Evolutionary conservation across 2,797 vertebrate species (phyloP).

Genomic region (Pseudomugil tenellus): DNA sequence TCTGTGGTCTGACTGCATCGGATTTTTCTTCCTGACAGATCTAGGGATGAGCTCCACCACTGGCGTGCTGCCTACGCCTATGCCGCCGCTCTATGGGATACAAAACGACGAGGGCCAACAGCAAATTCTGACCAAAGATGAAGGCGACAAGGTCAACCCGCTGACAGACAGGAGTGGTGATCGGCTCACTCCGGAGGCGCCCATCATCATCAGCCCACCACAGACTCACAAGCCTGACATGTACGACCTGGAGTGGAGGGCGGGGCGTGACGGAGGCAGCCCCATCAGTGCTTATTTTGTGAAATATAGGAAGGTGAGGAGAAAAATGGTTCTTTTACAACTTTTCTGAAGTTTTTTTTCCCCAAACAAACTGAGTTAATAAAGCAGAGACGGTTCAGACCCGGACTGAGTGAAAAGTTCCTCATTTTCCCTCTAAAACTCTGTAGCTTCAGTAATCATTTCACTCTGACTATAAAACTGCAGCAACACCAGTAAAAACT

Average conservation of each 20-base stretch:
- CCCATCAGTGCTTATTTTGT: slow-evolving; percentile 95
- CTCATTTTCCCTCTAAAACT: slow-evolving; percentile 63
- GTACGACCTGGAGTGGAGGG: slow-evolving; percentile 91
- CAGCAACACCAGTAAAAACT: slow-evolving; percentile 47
- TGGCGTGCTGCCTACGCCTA: slow-evolving; percentile 39
- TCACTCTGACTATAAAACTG: slow-evolving; percentile 60
- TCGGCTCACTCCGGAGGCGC: slow-evolving; percentile 87
- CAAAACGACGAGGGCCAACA: slow-evolving; percentile 81
- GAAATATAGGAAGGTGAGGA: slow-evolving; percentile 93
- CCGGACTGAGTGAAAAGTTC: slow-evolving; percentile 25
- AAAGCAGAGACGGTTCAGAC: background rate
- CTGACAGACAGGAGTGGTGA: slow-evolving; percentile 62
- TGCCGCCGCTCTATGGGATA: slow-evolving; percentile 69
- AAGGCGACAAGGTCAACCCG: slow-evolving; percentile 22
- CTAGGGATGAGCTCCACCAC: slow-evolving; percentile 59
- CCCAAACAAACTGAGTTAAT: slow-evolving; percentile 38
- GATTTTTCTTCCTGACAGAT: slow-evolving; percentile 64
- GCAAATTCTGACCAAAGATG: slow-evolving; percentile 53
- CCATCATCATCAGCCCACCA: slow-evolving; percentile 94
- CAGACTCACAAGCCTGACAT: slow-evolving; percentile 90
- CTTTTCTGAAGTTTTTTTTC: background rate
- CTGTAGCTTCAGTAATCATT: slow-evolving; percentile 52
- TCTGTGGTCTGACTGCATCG: no score
- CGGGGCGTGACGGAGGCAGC: slow-evolving; percentile 88
- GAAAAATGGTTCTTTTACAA: background rate